phyloP scores from a whole-genome alignment of 2,797 vertebrate genomes.

The Cuniculus paca region DNA sequence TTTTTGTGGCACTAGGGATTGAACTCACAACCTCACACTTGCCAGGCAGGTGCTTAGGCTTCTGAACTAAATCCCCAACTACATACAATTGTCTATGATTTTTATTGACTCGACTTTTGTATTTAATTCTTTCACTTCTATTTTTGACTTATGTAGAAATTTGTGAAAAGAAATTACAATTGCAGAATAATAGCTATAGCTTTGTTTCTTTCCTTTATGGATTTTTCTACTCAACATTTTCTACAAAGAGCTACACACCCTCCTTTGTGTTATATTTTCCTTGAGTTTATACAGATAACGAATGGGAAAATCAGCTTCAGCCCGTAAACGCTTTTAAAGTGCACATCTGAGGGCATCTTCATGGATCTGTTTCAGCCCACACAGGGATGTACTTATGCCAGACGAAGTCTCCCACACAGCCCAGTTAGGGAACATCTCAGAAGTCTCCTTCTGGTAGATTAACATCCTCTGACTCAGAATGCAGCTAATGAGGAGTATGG shows the following conservation, averaged over 20 bases:
- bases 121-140: constrained; percentile 16
- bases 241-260: neutral
- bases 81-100: neutral
- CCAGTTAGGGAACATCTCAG: neutral
- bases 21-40: no score
- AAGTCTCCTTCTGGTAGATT: neutral
- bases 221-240: constrained; percentile 70
- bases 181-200: neutral
- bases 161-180: constrained; percentile 18
- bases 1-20: no score
- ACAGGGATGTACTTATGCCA: neutral
- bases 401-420: neutral
- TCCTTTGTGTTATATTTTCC: neutral
- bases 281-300: neutral
- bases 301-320: neutral
- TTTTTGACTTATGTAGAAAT: neutral
- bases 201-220: constrained; percentile 35
- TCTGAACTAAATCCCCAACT: neutral
- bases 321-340: neutral
- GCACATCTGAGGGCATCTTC: neutral
- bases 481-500: neutral
- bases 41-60: no score
- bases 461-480: neutral
- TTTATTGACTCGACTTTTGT: neutral
- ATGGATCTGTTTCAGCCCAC: neutral